Conservation (phyloP, 2,113 vertebrate species). For the Odocoileus virginianus region DNA sequence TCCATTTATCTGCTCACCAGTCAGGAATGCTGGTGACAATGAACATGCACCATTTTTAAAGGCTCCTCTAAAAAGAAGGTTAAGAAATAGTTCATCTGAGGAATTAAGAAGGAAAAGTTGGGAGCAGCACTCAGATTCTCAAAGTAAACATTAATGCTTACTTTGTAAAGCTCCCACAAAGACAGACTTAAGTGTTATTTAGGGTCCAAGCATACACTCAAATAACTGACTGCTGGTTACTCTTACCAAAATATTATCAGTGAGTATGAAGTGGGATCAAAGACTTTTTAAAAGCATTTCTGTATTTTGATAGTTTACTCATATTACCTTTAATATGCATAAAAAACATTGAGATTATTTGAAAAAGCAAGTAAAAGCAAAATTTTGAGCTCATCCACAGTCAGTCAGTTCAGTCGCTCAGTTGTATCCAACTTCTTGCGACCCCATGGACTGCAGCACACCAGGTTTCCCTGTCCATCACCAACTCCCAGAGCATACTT, state of each 20-base stretch:
- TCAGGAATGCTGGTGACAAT: conserved; percentile 54
- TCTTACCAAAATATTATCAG: not conserved
- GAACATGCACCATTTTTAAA: conserved; percentile 61
- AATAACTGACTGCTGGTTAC: not conserved
- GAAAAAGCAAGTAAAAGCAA: not conserved
- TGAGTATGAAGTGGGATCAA: not conserved
- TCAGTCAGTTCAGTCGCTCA: fast-evolving
- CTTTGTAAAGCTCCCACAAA: not conserved
- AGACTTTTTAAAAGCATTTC: not conserved
- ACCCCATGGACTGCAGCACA: not conserved
- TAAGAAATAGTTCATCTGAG: not conserved
- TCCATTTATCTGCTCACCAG: conserved; percentile 72
- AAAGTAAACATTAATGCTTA: not conserved
- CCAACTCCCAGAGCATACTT: not conserved
- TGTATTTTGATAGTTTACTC: not conserved
- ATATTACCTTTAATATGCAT: not conserved
- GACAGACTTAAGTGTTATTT: not conserved
- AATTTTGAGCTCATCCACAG: not conserved
- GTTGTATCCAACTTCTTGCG: fast-evolving
- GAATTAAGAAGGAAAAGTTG: not conserved
- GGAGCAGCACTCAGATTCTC: not conserved
- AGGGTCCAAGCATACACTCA: not conserved
- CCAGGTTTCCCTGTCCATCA: not conserved
- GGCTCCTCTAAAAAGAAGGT: not conserved
- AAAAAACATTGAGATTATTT: not conserved